Base-by-base conservation (phyloP, 1,140 invertebrate genomes). In the Popillia japonica region DNA sequence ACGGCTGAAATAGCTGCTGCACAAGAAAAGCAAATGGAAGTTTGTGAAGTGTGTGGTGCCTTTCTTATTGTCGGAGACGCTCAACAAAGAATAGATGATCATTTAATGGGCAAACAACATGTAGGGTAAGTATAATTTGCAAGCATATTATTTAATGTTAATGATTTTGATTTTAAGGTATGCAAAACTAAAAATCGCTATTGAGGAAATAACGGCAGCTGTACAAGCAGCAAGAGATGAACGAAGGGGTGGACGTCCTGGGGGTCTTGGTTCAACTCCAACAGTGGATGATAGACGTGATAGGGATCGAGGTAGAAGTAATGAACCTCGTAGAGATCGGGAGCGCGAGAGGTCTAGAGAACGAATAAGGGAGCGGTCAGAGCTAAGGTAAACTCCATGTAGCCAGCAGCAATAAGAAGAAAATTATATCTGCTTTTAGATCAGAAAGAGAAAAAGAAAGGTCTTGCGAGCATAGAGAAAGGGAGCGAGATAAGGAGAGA, bases 61-160 rank as follows among this genome's bases (percentile, higher is more conserved):
- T 99, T 99, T 87, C 89, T 99, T 11, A 99, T 99, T 83, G 97
- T 99, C 22, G 98, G 94, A n/a, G 98, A 99, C 89, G 98, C 97
- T 2, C 97, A 99, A 85, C 97, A 98, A 84, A 90, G 98, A 81
- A 96, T 99, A 80, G 97, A 99, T 85, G 98, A 99, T 87, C 98
- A 99, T 90, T 88, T 99, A 42, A 97, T 96, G 91, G 98, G 98
- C 3, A 99, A 99, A 89, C 98, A 99, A 86, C 98, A 99, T 89
- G 92, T 98, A 79, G 98, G 98, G 80, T 98, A 93, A 90, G 93
- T 75, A 78, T 40, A 79, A 20, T 68, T 68, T 3, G 27, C 1
- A 34, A 34, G 27, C 4, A 4, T 79, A 75, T 77, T 73, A 78
- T 10, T 77, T 78, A 7, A 23, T n/a, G n/a, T n/a, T n/a, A 76